Evolutionary conservation across 2,113 vertebrate genomes (phyloP), one percentile per base, ranked within the genome.

Genomic region (Bufo gargarizans): DNA sequence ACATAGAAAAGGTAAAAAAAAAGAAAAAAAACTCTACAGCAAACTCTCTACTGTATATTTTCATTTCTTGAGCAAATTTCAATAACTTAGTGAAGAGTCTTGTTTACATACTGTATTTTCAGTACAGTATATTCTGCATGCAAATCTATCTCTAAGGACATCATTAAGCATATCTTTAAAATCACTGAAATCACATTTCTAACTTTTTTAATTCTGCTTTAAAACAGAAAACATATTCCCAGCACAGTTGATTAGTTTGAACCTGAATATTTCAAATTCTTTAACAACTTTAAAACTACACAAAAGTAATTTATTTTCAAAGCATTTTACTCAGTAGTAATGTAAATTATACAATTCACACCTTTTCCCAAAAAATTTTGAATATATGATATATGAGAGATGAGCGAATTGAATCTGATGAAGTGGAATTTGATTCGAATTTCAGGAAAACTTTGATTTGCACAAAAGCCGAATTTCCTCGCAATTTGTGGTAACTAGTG

Each of bases 71-170:
- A 71, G 19, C 8, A 4, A 1, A 76, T 76, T 76, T 49, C 3
- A 13, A 76, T 45, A 12, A 16, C 22, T 71, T 43, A 33, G 22
- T 71, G 4, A 72, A 45, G 43, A 45, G 16, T 76, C 9, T 20
- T 11, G 17, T 76, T 76, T 76, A 4, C 71, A 74, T 74, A 49
- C 14, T 76, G 47, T 76, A 76, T 45, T 74, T 76, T 9, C 72
- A 49, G 43, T 47, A 17, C 72, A 33, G 33, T 33, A 76, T 19
- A 76, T 76, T 76, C 47, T 20, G 12, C 45, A 76, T 76, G 72
- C 47, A 76, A 49, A 76, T 50, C 3, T 47, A 74, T 76, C 72
- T 76, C 45, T 76, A 76, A 76, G 72, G 72, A 19, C 72, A 76
- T 76, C 43, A 47, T 76, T 76, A 50, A 20, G 47, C 47, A 10